Percentiles rank a stretch among this genome's conserved stretches.
phyloP scores from a whole-genome alignment of 1,140 invertebrate genomes.

The Dolichoris vasculosae region DNA sequence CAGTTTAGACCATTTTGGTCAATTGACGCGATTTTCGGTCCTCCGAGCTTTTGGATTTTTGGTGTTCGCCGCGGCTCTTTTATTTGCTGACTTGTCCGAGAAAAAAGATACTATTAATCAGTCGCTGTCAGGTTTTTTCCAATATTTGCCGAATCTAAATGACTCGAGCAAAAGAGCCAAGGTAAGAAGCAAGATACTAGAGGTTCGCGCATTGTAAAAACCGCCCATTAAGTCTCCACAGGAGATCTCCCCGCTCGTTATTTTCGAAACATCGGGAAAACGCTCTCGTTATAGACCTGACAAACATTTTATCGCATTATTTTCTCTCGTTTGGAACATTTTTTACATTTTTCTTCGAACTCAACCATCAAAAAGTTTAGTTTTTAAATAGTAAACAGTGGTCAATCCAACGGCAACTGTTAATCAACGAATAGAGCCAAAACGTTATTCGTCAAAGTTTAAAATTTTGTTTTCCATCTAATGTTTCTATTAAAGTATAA shows the following conservation, averaged over 20 bases:
- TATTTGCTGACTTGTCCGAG: not conserved
- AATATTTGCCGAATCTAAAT: conserved; percentile 48
- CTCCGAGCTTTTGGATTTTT: not conserved
- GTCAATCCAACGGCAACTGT: not conserved
- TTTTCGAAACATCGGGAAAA: conserved; percentile 39
- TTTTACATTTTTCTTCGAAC: not conserved
- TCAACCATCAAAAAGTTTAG: not conserved
- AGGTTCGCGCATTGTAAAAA: conserved; percentile 43
- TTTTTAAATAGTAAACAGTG: too few relatives aligned
- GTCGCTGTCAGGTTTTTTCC: not conserved
- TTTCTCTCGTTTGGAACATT: too few relatives aligned
- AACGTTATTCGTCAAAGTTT: too few relatives aligned
- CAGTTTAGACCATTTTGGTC: not conserved
- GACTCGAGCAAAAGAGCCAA: not conserved
- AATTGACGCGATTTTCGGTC: not conserved
- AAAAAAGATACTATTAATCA: conserved; percentile 34
- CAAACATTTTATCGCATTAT: not conserved
- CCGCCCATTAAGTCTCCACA: conserved; percentile 47
- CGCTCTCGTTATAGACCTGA: conserved; percentile 45
- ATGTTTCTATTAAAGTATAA: too few relatives aligned
- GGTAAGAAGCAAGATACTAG: not conserved
- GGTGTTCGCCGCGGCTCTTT: not conserved
- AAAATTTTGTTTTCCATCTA: too few relatives aligned
- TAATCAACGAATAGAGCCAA: too few relatives aligned
- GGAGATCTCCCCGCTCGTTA: conserved; percentile 51